phyloP scores from a whole-genome alignment of 2,797 vertebrate genomes.

The Enteromius paludinosus region DNA sequence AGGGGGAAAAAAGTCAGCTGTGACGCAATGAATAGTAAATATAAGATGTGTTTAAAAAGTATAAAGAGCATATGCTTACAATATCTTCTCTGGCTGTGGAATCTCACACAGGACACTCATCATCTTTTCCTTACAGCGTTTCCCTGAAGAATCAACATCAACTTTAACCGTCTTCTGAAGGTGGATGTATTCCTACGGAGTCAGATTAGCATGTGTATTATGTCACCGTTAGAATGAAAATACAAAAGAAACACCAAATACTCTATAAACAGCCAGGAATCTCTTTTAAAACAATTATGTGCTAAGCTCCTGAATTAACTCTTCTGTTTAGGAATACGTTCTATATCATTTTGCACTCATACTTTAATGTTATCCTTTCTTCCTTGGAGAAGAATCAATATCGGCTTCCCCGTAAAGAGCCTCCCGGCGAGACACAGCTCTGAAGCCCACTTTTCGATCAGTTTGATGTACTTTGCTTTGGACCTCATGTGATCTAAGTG shows the following conservation, averaged over 20 bases:
- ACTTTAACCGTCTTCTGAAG: conserved; percentile 85
- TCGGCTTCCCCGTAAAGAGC: conserved; percentile 83
- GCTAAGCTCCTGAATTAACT: not conserved
- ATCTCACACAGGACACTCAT: conserved; percentile 83
- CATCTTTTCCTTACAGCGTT: conserved; percentile 89
- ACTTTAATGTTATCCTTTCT: conserved; percentile 82
- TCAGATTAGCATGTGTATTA: not conserved
- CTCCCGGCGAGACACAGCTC: conserved; percentile 82
- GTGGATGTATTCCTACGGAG: conserved; percentile 81
- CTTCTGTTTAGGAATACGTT: not conserved
- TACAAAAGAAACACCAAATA: not conserved
- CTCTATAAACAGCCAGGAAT: not conserved
- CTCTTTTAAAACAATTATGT: not conserved
- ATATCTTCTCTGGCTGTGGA: conserved; percentile 45
- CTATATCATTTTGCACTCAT: not conserved
- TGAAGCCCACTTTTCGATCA: conserved; percentile 82
- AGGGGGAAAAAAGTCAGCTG: no score
- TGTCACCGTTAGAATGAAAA: not conserved
- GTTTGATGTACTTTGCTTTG: conserved; percentile 81
- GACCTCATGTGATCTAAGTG: conserved; percentile 89
- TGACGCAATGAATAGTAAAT: not conserved
- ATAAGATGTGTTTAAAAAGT: no score
- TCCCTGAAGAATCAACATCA: conserved; percentile 86
- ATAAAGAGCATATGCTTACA: conserved; percentile 45
- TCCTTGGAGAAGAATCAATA: conserved; percentile 87